Evolutionary conservation across 1,140 invertebrate genomes (phyloP), one percentile per base, ranked within the genome.

Genomic region (Ericerus pela): DNA sequence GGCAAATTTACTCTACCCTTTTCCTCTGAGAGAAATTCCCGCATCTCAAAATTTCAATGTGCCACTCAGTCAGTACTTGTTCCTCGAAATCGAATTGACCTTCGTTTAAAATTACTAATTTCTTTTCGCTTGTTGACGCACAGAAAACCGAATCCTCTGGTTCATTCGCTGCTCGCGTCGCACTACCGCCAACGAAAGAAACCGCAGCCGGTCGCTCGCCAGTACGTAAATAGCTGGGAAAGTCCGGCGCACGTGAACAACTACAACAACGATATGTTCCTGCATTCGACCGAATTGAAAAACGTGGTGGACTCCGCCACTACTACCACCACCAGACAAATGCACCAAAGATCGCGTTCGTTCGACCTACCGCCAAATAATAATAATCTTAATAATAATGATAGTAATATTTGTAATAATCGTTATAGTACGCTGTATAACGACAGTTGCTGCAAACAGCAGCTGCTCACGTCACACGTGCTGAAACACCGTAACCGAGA

Each of bases 401-500:
- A n/a, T n/a, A n/a, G n/a, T n/a, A n/a, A n/a, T n/a, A n/a, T n/a
- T n/a, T n/a, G n/a, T n/a, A 24, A 47, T 47, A 47, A 47, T 47
- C 41, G 41, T 24, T 47, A 47, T 24, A 10, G 5, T 5, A 18
- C 37, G n/a, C 14, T 16, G 6, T 4, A 18, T 2, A 20, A 12
- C 2, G 26, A 20, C 41, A 24, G 12, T 2, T 18, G 26, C 10
- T 12, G 26, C 11, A 18, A 28, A 63, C 1, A 64, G 62, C 27
- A 61, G 64, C 10, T 70, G 66, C 38, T 58, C 61, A 22, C 68
- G 62, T 55, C 72, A 26, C 80, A 81, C 62, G 75, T 82, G 61
- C 70, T 80, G 33, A 78, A 80, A 55, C 79, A 82, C 62, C 72
- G 76, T 2, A 76, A 79, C 31, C 64, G 81, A 14, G 80, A 83